A percentile compares a stretch with the other conserved stretches of the same genome.
Evolutionary conservation across 2,797 vertebrate species (phyloP).

Genomic region (Hemitrygon akajei): DNA sequence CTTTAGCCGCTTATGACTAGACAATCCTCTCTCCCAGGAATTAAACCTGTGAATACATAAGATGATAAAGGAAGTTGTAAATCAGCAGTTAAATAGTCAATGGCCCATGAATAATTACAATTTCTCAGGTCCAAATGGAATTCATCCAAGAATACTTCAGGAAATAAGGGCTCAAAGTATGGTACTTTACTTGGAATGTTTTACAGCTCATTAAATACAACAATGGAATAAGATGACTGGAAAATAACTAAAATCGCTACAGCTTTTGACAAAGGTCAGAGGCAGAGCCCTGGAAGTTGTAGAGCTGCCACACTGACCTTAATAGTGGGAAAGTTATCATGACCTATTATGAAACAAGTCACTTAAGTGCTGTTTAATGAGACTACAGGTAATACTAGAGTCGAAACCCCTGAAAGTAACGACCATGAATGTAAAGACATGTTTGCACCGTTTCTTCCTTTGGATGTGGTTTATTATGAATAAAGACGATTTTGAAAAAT

Average conservation of each 20-base stretch:
- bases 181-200: not conserved
- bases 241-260: not conserved
- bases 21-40: no score
- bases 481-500: no score
- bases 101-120: not conserved
- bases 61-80: not conserved
- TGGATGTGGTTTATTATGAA: no score
- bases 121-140: not conserved
- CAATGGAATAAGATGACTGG: not conserved
- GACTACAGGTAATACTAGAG: not conserved
- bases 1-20: no score
- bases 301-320: not conserved
- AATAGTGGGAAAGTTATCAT: not conserved
- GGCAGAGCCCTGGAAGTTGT: not conserved
- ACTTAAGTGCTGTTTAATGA: slow-evolving; percentile 18
- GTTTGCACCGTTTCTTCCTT: no score
- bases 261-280: not conserved
- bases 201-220: slow-evolving; percentile 8
- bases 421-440: no score
- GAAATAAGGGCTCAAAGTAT: not conserved
- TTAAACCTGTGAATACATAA: no score
- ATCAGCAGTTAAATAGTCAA: not conserved
- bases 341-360: not conserved
- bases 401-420: no score
- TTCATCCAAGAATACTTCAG: not conserved